Evolutionary conservation across 2,888 invertebrate species (phyloP).

Genomic region (Rhogogaster chlorosoma): DNA sequence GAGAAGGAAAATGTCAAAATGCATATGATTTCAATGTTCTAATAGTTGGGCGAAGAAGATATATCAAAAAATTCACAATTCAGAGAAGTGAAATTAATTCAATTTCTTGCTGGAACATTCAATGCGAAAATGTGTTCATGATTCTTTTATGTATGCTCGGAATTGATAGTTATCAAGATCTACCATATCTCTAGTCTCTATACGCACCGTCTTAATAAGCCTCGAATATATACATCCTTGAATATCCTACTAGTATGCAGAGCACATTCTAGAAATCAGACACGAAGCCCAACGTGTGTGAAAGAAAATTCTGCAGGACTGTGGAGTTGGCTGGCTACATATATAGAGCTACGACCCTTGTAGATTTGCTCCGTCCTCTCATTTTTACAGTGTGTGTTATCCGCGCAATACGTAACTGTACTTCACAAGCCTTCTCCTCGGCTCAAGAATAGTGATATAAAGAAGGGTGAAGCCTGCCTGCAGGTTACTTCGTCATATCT

Average conservation of each 20-base stretch:
- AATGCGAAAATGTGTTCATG: neutral
- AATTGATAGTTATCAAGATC: neutral
- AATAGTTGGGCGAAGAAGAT: neutral
- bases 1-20: too few relatives aligned
- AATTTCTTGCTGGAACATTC: neutral
- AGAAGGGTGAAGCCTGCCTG: neutral
- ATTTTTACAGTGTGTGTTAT: neutral
- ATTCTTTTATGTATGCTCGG: neutral
- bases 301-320: neutral
- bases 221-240: neutral
- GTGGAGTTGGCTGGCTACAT: neutral
- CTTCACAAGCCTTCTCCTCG: neutral
- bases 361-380: neutral
- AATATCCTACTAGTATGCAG: neutral
- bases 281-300: neutral
- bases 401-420: slow-evolving; percentile 9
- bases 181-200: neutral
- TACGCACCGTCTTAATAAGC: neutral
- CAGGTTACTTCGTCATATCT: slow-evolving; percentile 24
- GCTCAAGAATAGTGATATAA: neutral
- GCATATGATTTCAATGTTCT: too few relatives aligned
- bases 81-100: neutral
- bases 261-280: neutral
- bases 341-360: neutral
- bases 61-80: neutral